Evolutionary conservation across 35 echinoderm and acorn worm species (phyloP).

Genomic region (Amphiura filiformis): DNA sequence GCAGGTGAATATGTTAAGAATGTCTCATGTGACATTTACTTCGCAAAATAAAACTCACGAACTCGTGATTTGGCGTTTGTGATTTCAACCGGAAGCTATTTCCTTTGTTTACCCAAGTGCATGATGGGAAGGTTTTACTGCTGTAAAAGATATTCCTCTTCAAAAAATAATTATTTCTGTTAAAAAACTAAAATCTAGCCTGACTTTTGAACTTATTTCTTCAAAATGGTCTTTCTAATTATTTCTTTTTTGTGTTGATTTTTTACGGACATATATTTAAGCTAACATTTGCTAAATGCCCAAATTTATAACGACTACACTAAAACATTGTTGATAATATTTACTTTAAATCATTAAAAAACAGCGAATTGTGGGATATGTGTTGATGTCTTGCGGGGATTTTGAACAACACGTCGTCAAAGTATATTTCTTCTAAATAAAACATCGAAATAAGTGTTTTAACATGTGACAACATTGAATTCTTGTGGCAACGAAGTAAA

Average conservation of each 20-base stretch:
- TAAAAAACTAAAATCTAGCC: too few species aligned
- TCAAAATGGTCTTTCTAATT: too few species aligned
- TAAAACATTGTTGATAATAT: too few species aligned
- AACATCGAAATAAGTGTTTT: neutral
- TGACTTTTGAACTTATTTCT: too few species aligned
- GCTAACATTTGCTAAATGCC: too few species aligned
- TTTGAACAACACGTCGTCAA: conserved; percentile 10
- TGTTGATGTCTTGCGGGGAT: conserved; percentile 10
- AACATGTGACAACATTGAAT: neutral
- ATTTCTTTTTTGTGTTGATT: too few species aligned
- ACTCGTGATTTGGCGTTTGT: too few species aligned
- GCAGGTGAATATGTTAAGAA: too few species aligned
- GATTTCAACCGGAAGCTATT: neutral
- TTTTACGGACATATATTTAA: too few species aligned
- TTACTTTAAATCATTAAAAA: neutral
- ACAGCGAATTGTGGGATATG: neutral
- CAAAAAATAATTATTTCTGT: neutral
- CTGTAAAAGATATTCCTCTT: neutral
- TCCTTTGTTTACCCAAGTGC: neutral
- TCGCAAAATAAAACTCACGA: too few species aligned
- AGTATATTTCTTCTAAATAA: neutral
- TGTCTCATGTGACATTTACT: too few species aligned
- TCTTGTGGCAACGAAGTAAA: neutral
- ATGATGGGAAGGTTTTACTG: neutral
- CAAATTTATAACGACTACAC: too few species aligned